Base-by-base conservation (phyloP, 2,888 invertebrate species). In the Synergus itoensis region DNA sequence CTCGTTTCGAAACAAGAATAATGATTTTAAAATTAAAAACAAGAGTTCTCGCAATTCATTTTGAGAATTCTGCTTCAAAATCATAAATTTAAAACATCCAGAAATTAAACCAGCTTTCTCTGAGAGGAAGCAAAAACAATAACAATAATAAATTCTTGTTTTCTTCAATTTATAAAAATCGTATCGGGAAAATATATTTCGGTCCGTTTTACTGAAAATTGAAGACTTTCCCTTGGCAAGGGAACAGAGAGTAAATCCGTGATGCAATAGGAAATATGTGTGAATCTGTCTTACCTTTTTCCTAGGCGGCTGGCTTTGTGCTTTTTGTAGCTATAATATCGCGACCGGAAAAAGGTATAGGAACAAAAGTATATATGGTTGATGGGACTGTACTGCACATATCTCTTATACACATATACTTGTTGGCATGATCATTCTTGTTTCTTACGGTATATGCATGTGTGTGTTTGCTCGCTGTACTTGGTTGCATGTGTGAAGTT, bases 401-500 rank as follows among this genome's bases (percentile, higher is more conserved):
- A 45, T 43, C 45, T 48, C 8, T 45, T 73, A 14, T 28, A 48
- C 28, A 36, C 3, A 28, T 73, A 53, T 73, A 36, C 36, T 73
- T 53, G 21, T n/a, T 16, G 21, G 48, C 48, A 73, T 48, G 36
- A 36, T 73, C 48, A 28, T 53, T 48, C 36, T 79, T 80, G 77
- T 80, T 80, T 80, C 16, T 76, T 69, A 62, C 77, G 76, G 76
- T 73, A 28, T 18, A 67, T 76, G 40, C 18, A 21, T 76, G 73
- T 79, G 78, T 76, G 53, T 11, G 60, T 36, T 18, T 82, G 63
- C 67, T 21, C 14, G 16, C 43, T 41, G 12, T 48, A 18, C 16
- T 28, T 28, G 28, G 40, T 36, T 48, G 64, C 65, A 36, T 69
- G 45, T 45, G 79, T 79, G 76, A 76, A 81, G 80, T 79, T 36